These are phyloP conservation scores for Anoura caudifer DNA, from an alignment of 2,113 vertebrate species.

Conservation along the genomic window DNA sequence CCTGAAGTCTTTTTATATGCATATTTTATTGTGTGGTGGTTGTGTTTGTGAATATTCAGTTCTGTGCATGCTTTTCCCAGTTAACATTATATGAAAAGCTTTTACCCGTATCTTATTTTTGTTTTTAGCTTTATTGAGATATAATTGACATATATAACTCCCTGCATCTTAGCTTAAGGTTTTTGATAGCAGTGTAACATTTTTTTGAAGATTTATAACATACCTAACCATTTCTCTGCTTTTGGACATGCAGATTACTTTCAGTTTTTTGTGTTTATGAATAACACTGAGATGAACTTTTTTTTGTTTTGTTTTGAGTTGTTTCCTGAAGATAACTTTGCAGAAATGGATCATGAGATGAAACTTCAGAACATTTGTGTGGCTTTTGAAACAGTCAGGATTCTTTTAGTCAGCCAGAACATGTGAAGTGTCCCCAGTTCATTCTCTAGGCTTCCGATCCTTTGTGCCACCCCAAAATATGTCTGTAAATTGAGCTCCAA, in stretches of 20 bases:
- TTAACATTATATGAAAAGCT: not conserved
- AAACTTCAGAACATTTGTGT: not conserved
- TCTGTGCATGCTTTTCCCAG: not conserved
- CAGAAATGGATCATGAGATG: not conserved
- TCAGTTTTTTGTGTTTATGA: slow-evolving; percentile 1
- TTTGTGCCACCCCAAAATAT: not conserved
- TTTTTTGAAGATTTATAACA: not conserved
- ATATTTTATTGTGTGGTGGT: not conserved
- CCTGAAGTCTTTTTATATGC: not conserved
- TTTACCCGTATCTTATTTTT: not conserved
- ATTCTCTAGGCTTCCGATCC: not conserved
- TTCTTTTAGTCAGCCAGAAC: not conserved
- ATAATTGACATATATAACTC: not conserved
- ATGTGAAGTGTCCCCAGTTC: not conserved
- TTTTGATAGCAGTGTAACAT: not conserved
- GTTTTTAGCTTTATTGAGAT: not conserved
- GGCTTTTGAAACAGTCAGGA: not conserved
- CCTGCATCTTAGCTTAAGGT: not conserved
- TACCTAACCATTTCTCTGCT: not conserved
- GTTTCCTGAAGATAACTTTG: not conserved
- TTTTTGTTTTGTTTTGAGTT: not conserved
- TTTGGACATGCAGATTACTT: not conserved
- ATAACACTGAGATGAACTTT: not conserved
- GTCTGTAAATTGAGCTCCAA: not conserved
- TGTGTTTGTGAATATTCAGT: not conserved